These are phyloP conservation scores for Polylopha cassiicola DNA, from an alignment of 2,888 invertebrate species.

Conservation along the genomic window DNA sequence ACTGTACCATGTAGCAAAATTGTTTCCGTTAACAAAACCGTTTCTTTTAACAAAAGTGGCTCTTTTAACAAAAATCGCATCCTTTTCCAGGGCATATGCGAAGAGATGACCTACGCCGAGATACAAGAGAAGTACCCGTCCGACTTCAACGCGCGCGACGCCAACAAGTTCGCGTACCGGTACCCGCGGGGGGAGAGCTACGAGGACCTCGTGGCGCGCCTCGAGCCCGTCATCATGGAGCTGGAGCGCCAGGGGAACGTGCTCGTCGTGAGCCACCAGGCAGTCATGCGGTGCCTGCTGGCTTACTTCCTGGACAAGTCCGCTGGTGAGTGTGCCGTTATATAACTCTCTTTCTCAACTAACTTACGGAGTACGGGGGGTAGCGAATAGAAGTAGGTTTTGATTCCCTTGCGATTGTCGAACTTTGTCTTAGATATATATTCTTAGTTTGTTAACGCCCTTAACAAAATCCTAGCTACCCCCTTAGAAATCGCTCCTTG, in stretches of 20 bases:
- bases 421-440: too few species aligned
- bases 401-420: too few species aligned
- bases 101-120: conserved; percentile 99
- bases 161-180: conserved; percentile 97
- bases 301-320: conserved; percentile 98
- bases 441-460: too few species aligned
- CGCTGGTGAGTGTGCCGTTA: conserved; percentile 79
- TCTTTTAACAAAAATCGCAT: not conserved
- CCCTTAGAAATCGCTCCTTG: too few species aligned
- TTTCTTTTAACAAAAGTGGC: too few species aligned
- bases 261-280: conserved; percentile 97
- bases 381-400: too few species aligned
- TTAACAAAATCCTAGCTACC: too few species aligned
- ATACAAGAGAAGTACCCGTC: conserved; percentile 95
- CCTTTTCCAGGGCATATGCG: conserved; percentile 93
- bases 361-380: too few species aligned
- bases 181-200: conserved; percentile 96
- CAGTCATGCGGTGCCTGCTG: conserved; percentile 94
- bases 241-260: conserved; percentile 97
- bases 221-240: conserved; percentile 99
- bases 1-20: too few species aligned
- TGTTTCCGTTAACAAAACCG: too few species aligned
- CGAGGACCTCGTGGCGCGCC: conserved; percentile 96
- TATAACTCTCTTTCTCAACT: not conserved
- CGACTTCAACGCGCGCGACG: conserved; percentile 96